Percentiles rank a stretch among this genome's conserved stretches.
These are phyloP conservation scores for Lagocephalus sceleratus DNA, from an alignment of 2,797 vertebrate genomes.

Conservation along the genomic window DNA sequence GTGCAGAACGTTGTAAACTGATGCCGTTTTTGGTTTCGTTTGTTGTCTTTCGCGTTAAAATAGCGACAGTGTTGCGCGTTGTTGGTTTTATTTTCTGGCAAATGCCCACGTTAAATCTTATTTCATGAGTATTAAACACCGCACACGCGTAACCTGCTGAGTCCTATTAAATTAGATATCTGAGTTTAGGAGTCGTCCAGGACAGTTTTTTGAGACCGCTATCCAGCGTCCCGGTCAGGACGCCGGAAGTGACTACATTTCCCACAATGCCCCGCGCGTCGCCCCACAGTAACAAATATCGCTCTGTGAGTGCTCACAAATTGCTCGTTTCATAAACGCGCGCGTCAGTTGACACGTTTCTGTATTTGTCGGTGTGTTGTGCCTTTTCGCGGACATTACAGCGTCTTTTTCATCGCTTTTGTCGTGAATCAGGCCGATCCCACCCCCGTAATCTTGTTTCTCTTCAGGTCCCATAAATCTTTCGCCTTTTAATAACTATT, in stretches of 20 bases:
- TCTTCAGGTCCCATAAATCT: constrained; percentile 42
- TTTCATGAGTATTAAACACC: too few relatives aligned
- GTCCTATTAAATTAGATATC: too few relatives aligned
- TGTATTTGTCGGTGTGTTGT: accelerated
- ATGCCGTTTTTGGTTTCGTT: too few relatives aligned
- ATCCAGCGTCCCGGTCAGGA: neutral
- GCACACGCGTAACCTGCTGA: too few relatives aligned
- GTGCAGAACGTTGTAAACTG: too few relatives aligned
- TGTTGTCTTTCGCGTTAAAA: too few relatives aligned
- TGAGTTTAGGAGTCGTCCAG: too few relatives aligned
- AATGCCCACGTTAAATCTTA: too few relatives aligned
- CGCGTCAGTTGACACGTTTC: accelerated
- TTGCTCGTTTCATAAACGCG: neutral
- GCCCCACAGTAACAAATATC: neutral
- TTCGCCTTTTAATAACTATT: constrained; percentile 46
- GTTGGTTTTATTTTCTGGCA: too few relatives aligned
- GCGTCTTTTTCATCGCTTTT: accelerated
- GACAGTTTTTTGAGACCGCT: too few relatives aligned
- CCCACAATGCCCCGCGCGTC: constrained; percentile 23
- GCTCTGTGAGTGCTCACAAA: too few relatives aligned
- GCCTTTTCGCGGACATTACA: accelerated
- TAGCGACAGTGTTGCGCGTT: too few relatives aligned
- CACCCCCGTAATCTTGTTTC: neutral
- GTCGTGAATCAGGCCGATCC: accelerated
- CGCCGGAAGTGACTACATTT: neutral